A percentile compares a stretch with the other conserved stretches of the same genome.
Evolutionary conservation across 2,113 vertebrate species (phyloP).

Genomic region (Fulica atra): DNA sequence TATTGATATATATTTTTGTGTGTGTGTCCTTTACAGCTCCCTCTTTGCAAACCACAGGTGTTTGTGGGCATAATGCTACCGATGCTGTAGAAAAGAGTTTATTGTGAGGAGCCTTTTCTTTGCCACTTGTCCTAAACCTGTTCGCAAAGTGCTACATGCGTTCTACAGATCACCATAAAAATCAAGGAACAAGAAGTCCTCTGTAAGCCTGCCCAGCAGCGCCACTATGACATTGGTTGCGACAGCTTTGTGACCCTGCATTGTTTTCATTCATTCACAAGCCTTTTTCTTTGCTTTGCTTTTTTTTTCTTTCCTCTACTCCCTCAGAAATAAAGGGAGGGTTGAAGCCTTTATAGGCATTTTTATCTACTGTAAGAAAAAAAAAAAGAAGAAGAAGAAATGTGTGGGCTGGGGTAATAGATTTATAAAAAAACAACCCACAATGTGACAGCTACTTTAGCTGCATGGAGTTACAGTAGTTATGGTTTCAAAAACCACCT

Average conservation of each 20-base stretch:
- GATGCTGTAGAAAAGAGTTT: slow-evolving; percentile 66
- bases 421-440: background rate
- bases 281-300: slow-evolving; percentile 66
- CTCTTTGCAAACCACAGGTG: slow-evolving; percentile 88
- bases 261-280: slow-evolving; percentile 92
- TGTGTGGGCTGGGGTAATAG: background rate
- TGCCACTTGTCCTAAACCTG: slow-evolving; percentile 83
- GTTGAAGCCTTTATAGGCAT: slow-evolving; percentile 75
- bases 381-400: background rate
- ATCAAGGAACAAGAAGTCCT: slow-evolving; percentile 82
- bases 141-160: slow-evolving; percentile 81
- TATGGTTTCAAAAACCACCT: slow-evolving; percentile 77
- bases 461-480: slow-evolving; percentile 67
- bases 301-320: background rate
- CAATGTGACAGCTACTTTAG: slow-evolving; percentile 59
- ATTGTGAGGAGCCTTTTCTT: slow-evolving; percentile 82
- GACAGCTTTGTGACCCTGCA: slow-evolving; percentile 83
- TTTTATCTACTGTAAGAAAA: slow-evolving; percentile 84
- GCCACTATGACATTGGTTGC: slow-evolving; percentile 80
- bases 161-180: slow-evolving; percentile 89
- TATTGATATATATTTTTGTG: slow-evolving; percentile 54
- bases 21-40: slow-evolving; percentile 17
- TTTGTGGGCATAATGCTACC: slow-evolving; percentile 75
- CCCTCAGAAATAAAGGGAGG: background rate
- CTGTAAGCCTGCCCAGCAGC: slow-evolving; percentile 78